These are phyloP conservation scores for Pachycephala philippinensis DNA, from an alignment of 2,113 vertebrate species.

Conservation along the genomic window DNA sequence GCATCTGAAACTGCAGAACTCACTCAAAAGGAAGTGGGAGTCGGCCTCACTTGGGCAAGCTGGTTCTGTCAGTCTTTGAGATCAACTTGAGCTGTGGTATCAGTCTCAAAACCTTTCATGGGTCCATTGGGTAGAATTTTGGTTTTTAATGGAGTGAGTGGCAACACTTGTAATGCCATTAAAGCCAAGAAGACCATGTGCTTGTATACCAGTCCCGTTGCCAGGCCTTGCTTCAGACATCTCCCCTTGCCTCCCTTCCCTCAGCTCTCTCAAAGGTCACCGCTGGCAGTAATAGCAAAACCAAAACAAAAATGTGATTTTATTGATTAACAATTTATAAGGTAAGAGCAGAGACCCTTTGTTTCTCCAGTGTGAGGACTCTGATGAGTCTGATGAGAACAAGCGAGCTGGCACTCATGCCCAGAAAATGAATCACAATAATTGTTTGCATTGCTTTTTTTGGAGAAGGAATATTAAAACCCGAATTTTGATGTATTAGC, in stretches of 20 bases:
- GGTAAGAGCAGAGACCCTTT: not conserved
- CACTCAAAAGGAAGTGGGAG: not conserved
- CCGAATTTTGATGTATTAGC: conserved; percentile 22
- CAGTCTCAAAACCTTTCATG: not conserved
- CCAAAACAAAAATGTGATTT: not conserved
- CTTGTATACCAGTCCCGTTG: not conserved
- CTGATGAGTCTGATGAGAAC: conserved; percentile 73
- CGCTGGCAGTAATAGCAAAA: not conserved
- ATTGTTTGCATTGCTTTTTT: conserved; percentile 39
- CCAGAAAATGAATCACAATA: conserved; percentile 80
- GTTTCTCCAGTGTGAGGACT: conserved; percentile 62
- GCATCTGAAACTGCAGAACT: not conserved
- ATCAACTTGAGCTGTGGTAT: not conserved
- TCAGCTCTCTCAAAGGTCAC: not conserved
- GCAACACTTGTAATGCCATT: not conserved
- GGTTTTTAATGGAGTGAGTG: rapidly evolving
- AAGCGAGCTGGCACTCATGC: conserved; percentile 77
- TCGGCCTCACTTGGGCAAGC: not conserved
- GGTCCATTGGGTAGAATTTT: not conserved
- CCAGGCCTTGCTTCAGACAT: not conserved
- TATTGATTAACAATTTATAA: not conserved
- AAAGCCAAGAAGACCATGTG: not conserved
- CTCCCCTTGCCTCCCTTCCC: not conserved
- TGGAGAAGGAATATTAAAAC: conserved; percentile 35
- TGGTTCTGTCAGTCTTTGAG: not conserved